phyloP scores from a whole-genome alignment of 92 coral and sea anemone genomes.

The Epizoanthus ramosus region DNA sequence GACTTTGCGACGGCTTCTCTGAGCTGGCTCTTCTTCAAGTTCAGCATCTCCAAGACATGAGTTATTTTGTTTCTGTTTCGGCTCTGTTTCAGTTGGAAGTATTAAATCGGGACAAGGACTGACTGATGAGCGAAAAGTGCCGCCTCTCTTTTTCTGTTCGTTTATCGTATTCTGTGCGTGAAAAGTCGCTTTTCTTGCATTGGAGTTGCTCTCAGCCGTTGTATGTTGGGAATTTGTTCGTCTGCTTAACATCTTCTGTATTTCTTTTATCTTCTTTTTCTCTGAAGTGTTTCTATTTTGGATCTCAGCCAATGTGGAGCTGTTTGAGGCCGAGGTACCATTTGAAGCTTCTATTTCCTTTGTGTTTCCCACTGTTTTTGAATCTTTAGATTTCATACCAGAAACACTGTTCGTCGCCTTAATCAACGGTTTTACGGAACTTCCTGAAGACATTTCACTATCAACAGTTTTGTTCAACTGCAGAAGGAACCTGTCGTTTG shows the following conservation, averaged over 20 bases:
- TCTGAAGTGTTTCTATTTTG: background rate
- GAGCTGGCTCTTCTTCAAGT: too few species aligned
- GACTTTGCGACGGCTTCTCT: too few species aligned
- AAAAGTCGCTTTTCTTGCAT: too few species aligned
- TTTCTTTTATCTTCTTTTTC: background rate
- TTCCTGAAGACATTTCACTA: background rate
- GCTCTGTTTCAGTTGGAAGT: conserved; percentile 13
- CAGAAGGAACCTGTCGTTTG: background rate
- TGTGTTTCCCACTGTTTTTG: background rate
- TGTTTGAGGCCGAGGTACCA: background rate
- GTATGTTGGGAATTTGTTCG: too few species aligned
- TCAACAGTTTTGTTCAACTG: background rate
- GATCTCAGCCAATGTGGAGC: background rate
- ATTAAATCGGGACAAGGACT: too few species aligned
- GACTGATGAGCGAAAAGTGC: too few species aligned
- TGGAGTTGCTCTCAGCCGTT: too few species aligned
- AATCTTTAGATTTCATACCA: background rate
- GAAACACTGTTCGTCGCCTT: background rate
- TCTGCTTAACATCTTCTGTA: background rate
- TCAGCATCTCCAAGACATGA: background rate
- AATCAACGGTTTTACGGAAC: background rate
- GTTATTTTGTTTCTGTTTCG: conserved; percentile 36
- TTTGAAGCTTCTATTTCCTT: background rate
- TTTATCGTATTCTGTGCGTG: too few species aligned
- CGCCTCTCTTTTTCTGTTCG: too few species aligned